Evolutionary conservation across 37 sponge, comb jelly and placozoan genomes (phyloP).

Genomic region (Lycopodina hypogea): DNA sequence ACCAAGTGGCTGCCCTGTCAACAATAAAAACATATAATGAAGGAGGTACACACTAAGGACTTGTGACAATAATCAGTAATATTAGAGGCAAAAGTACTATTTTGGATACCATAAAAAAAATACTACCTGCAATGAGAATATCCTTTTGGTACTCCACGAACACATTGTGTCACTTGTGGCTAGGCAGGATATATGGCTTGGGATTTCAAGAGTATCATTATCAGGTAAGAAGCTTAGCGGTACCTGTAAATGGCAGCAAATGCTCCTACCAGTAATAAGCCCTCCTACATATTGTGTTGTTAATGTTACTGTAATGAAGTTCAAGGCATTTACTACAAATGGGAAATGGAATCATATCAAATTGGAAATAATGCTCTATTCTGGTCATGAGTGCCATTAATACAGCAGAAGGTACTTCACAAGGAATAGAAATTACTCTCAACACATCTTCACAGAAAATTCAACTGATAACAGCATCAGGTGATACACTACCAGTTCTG

Average conservation of each 20-base stretch:
- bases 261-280: conserved; percentile 16
- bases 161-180: conserved; percentile 17
- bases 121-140: conserved; percentile 21
- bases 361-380: conserved; percentile 43
- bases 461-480: conserved; percentile 45
- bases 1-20: conserved; percentile 37
- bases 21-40: neutral
- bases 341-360: conserved; percentile 10
- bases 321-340: neutral
- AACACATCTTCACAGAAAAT: conserved; percentile 20
- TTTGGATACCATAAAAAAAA: neutral
- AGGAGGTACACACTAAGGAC: no score
- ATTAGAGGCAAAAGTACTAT: neutral
- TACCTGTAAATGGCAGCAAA: conserved; percentile 39
- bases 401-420: conserved; percentile 1
- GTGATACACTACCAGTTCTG: conserved; percentile 32
- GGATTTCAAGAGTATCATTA: conserved; percentile 34
- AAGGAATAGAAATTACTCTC: neutral
- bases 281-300: conserved; percentile 1
- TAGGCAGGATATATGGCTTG: conserved; percentile 15
- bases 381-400: conserved; percentile 43
- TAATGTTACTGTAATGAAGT: conserved; percentile 5
- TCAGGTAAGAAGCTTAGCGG: no score
- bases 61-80: no score
- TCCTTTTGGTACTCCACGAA: conserved; percentile 13